These are phyloP conservation scores for Chlorodrepanis virens DNA, from an alignment of 2,113 vertebrate species.

Conservation along the genomic window DNA sequence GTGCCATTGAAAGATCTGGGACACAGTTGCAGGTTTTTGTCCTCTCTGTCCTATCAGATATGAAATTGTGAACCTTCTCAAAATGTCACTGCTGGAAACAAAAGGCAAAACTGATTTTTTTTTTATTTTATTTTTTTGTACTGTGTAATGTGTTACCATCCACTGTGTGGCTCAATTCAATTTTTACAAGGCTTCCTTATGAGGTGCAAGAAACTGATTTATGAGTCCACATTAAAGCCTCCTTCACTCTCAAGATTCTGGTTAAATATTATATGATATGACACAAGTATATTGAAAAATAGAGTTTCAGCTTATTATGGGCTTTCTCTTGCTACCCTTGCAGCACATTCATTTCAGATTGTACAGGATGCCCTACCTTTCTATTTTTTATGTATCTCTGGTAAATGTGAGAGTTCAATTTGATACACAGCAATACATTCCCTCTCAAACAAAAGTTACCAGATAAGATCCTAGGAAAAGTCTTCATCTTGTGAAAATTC, in stretches of 20 bases:
- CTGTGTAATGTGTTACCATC: neutral
- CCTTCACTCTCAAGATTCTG: constrained; percentile 41
- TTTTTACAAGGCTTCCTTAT: constrained; percentile 31
- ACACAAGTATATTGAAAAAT: constrained; percentile 54
- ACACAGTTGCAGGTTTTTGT: neutral
- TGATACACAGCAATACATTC: constrained; percentile 4
- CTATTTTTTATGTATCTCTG: constrained; percentile 1
- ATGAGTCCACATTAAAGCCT: constrained; percentile 31
- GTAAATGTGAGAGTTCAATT: constrained; percentile 30
- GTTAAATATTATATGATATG: constrained; percentile 60
- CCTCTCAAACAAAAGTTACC: constrained; percentile 38
- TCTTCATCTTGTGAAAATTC: constrained; percentile 7
- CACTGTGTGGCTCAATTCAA: constrained; percentile 1
- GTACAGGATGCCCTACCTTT: neutral
- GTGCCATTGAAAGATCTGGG: neutral
- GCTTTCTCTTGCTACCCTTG: neutral
- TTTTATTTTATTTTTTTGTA: neutral
- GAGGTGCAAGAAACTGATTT: constrained; percentile 46
- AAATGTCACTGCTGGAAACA: constrained; percentile 26
- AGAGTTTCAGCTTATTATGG: constrained; percentile 21
- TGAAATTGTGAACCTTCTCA: neutral
- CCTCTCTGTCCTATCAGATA: neutral
- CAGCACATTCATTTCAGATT: neutral
- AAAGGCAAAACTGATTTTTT: neutral
- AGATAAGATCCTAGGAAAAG: constrained; percentile 7